Conservation (phyloP, 1,140 invertebrate species). For the Drosophila lacertosa region DNA sequence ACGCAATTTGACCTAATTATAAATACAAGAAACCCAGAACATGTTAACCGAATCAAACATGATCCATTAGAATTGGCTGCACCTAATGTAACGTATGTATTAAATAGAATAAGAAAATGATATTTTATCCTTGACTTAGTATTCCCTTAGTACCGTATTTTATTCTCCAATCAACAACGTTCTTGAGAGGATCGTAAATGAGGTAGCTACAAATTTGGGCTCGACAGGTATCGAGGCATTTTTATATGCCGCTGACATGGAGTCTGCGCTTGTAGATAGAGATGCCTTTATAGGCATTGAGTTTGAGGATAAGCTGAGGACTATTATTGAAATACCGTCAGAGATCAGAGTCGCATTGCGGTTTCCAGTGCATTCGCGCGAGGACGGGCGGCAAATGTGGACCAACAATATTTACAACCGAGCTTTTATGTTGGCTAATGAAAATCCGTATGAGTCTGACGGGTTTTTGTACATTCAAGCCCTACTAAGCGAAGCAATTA, state of each 20-base stretch:
- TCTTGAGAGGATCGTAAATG: slow-evolving; percentile 4
- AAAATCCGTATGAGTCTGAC: slow-evolving; percentile 13
- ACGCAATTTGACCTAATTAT: slow-evolving; percentile 1
- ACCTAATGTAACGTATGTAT: slow-evolving; percentile 51
- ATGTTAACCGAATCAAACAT: not conserved
- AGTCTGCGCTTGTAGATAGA: not conserved
- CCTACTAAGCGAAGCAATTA: slow-evolving; percentile 27
- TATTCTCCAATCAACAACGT: slow-evolving; percentile 48
- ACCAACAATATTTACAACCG: not conserved
- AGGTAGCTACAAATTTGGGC: slow-evolving; percentile 3
- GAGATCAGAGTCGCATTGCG: slow-evolving; percentile 30
- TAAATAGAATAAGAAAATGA: not conserved
- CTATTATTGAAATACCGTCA: slow-evolving; percentile 13
- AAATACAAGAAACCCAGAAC: not conserved
- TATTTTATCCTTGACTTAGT: not conserved
- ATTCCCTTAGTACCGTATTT: slow-evolving; percentile 30
- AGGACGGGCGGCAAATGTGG: slow-evolving; percentile 8
- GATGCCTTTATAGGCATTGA: slow-evolving; percentile 48
- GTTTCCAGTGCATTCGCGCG: slow-evolving; percentile 32
- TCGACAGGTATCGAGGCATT: not conserved
- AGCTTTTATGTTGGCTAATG: not conserved
- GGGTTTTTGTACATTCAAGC: slow-evolving; percentile 37
- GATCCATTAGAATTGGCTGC: not conserved
- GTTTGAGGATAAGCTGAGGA: slow-evolving; percentile 28
- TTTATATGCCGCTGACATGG: not conserved